These are phyloP conservation scores for Tillus elongatus DNA, from an alignment of 2,888 invertebrate genomes.

Conservation along the genomic window DNA sequence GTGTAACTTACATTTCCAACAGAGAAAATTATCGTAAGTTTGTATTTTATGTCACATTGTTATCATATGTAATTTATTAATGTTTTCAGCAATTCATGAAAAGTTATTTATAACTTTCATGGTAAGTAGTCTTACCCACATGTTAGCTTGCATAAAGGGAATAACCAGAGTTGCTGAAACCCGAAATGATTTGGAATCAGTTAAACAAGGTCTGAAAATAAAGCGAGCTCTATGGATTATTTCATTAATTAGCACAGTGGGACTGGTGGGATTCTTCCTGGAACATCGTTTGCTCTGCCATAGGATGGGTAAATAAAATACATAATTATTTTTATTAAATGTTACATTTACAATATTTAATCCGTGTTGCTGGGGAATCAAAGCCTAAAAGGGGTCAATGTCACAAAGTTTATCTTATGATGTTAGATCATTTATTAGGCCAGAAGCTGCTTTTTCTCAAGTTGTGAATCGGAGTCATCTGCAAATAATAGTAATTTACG, in stretches of 20 bases:
- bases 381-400: too few species aligned
- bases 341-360: too few species aligned
- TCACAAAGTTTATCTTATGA: too few species aligned
- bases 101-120: constrained; percentile 88
- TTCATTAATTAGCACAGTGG: constrained; percentile 70
- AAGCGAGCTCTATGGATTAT: constrained; percentile 69
- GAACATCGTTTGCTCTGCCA: constrained; percentile 83
- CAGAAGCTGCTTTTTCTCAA: too few species aligned
- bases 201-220: constrained; percentile 31
- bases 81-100: constrained; percentile 72
- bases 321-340: too few species aligned
- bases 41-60: too few species aligned
- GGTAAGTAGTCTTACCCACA: constrained; percentile 73
- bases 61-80: too few species aligned
- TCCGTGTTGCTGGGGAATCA: too few species aligned
- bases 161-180: constrained; percentile 34
- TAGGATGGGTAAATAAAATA: constrained; percentile 64
- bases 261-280: constrained; percentile 79
- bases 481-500: too few species aligned
- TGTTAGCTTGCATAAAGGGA: constrained; percentile 63
- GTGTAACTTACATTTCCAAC: constrained; percentile 89
- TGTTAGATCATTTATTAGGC: too few species aligned
- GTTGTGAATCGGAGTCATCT: too few species aligned
- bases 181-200: constrained; percentile 25
- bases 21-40: constrained; percentile 90